phyloP scores from a whole-genome alignment of 2,113 vertebrate species.

The Gadus macrocephalus region DNA sequence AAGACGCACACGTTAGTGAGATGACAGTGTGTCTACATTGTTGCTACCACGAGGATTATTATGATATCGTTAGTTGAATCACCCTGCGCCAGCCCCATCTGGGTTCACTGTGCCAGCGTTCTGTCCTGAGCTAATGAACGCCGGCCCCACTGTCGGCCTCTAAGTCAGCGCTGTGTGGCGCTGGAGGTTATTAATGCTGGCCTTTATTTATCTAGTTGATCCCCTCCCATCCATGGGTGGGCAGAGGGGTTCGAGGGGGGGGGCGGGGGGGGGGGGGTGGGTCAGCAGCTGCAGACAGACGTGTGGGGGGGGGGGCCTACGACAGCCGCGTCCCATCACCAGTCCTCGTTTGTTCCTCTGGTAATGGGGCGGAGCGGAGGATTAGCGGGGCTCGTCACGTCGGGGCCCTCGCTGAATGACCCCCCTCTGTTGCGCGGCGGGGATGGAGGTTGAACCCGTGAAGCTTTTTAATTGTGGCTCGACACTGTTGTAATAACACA shows the following conservation, averaged over 20 bases:
- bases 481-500: too few relatives aligned
- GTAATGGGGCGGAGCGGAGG: constrained; percentile 29
- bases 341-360: too few relatives aligned
- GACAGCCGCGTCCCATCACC: too few relatives aligned
- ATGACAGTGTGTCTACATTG: too few relatives aligned
- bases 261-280: constrained; percentile 24
- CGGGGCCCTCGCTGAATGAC: constrained; percentile 13
- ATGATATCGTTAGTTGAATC: neutral
- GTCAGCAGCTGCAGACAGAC: constrained; percentile 20
- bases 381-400: constrained; percentile 45
- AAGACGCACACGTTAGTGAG: too few relatives aligned
- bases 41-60: constrained; percentile 10
- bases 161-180: constrained; percentile 7
- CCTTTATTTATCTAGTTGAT: constrained; percentile 61
- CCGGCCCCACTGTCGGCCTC: constrained; percentile 9
- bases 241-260: neutral
- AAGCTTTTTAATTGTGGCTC: too few relatives aligned
- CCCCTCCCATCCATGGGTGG: constrained; percentile 35
- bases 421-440: too few relatives aligned
- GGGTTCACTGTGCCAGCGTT: neutral
- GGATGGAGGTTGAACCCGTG: too few relatives aligned
- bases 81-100: neutral
- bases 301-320: too few relatives aligned
- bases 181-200: constrained; percentile 49
- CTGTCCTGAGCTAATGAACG: too few relatives aligned